phyloP scores from a whole-genome alignment of 1,140 invertebrate species.

The Bilobella aurantiaca region DNA sequence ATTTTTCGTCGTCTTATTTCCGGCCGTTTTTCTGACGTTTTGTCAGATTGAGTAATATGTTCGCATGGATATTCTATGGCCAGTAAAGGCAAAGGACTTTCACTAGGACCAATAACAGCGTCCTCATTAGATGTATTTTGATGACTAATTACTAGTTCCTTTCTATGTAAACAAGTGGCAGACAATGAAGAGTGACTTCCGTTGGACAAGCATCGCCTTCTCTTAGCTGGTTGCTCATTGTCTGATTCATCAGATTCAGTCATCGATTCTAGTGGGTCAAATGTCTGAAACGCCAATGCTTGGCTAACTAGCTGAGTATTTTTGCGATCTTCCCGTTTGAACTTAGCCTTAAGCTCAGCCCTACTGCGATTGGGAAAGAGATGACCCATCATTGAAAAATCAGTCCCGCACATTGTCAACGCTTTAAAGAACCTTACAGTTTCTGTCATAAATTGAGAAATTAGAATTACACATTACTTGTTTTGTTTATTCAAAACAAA shows the following conservation, averaged over 20 bases:
- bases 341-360: conserved; percentile 68
- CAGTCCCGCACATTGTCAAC: not conserved
- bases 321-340: conserved; percentile 52
- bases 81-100: no score
- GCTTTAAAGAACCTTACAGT: not conserved
- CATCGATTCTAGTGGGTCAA: conserved; percentile 14
- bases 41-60: no score
- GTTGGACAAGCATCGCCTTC: not conserved
- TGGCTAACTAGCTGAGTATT: conserved; percentile 48
- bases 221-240: not conserved
- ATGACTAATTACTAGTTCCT: no score
- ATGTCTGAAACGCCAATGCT: conserved; percentile 36
- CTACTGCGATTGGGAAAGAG: conserved; percentile 68
- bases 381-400: conserved; percentile 50
- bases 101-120: no score
- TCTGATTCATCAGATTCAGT: not conserved
- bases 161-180: no score
- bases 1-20: no score
- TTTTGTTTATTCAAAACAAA: no score
- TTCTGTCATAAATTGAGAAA: not conserved
- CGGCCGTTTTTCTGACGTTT: no score
- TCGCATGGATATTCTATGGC: no score
- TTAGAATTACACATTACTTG: no score
- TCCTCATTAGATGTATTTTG: no score
- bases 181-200: no score